Conservation (phyloP, 2,113 vertebrate species). For the Crotophaga sulcirostris region DNA sequence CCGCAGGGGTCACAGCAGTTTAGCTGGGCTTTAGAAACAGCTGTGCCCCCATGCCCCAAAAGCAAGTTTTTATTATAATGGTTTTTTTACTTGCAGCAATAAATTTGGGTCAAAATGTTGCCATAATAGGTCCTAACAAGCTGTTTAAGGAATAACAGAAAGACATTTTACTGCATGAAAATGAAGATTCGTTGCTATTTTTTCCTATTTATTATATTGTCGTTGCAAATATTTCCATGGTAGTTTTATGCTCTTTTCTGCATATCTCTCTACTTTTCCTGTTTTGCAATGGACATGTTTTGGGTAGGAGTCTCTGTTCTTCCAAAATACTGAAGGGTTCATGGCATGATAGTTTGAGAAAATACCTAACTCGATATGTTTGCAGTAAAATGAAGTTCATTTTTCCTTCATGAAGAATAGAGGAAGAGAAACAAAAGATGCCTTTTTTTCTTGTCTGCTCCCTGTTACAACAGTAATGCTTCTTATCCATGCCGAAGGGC, state of each 20-base stretch:
- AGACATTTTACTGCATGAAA: not conserved
- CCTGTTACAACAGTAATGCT: not conserved
- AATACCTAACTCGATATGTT: not conserved
- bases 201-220: not conserved
- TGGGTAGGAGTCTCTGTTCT: not conserved
- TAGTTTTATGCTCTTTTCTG: fast-evolving
- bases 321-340: not conserved
- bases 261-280: not conserved
- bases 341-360: not conserved
- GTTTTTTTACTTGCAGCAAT: not conserved
- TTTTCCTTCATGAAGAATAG: not conserved
- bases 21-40: not conserved
- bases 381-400: not conserved
- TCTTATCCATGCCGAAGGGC: not conserved
- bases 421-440: not conserved
- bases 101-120: not conserved
- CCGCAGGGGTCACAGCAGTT: not conserved
- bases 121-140: not conserved
- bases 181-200: not conserved
- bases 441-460: not conserved
- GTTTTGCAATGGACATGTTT: not conserved
- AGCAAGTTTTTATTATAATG: not conserved
- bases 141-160: not conserved
- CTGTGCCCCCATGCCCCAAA: not conserved
- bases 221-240: not conserved